phyloP scores from a whole-genome alignment of 1,140 invertebrate species.

The Cyphomyrmex costatus region DNA sequence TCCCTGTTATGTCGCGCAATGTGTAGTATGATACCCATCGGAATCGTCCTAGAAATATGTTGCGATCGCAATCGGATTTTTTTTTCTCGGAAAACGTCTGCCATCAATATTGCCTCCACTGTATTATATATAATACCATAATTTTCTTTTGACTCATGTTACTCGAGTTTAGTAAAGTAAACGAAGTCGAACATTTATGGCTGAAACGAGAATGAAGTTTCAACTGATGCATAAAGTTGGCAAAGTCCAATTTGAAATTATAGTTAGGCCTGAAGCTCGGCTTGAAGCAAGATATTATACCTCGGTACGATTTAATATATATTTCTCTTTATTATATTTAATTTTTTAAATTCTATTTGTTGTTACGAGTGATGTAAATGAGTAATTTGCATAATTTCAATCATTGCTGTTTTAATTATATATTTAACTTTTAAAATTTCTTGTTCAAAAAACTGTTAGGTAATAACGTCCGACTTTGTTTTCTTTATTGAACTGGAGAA shows the following conservation, averaged over 20 bases:
- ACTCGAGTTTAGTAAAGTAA: background rate
- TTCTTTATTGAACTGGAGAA: background rate
- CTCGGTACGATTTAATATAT: background rate
- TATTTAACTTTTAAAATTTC: too few species aligned
- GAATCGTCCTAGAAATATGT: background rate
- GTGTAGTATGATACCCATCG: background rate
- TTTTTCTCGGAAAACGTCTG: background rate
- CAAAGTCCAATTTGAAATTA: conserved; percentile 19
- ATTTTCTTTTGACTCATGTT: background rate
- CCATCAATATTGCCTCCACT: too few species aligned
- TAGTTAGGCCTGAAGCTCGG: background rate
- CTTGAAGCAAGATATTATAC: background rate
- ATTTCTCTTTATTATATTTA: background rate
- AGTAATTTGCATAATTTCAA: background rate
- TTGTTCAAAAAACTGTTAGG: too few species aligned
- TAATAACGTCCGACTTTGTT: background rate
- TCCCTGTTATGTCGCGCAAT: background rate
- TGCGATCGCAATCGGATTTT: background rate
- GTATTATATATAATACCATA: background rate
- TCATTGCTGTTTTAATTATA: background rate
- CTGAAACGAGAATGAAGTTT: conserved; percentile 4
- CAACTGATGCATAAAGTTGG: conserved; percentile 15
- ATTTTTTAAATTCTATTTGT: background rate
- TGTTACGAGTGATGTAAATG: background rate
- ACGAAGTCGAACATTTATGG: background rate